These are phyloP conservation scores for Pseudoips prasinana DNA, from an alignment of 2,888 invertebrate species.

Conservation along the genomic window DNA sequence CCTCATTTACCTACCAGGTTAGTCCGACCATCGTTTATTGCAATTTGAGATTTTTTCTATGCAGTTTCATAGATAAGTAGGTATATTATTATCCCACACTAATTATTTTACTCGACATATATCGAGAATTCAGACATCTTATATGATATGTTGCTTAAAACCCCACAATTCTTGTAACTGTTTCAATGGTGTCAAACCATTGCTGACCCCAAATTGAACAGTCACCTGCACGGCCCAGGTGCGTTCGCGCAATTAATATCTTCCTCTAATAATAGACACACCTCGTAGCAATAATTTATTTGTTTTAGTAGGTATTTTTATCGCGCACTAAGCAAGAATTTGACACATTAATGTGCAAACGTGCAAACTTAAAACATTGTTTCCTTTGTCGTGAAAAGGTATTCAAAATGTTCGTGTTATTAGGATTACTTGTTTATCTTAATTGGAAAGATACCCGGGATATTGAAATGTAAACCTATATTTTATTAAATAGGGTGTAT, in stretches of 20 bases:
- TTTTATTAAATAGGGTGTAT: constrained; percentile 38
- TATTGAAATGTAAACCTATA: constrained; percentile 37
- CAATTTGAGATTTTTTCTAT: too few relatives aligned
- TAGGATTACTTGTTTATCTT: constrained; percentile 55
- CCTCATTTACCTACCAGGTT: too few relatives aligned
- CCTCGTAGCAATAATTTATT: constrained; percentile 54
- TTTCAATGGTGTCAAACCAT: constrained; percentile 56
- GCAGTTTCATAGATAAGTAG: too few relatives aligned
- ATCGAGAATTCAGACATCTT: too few relatives aligned
- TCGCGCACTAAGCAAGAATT: constrained; percentile 41
- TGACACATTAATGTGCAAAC: constrained; percentile 40
- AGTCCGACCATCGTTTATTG: too few relatives aligned
- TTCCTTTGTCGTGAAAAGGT: constrained; percentile 51
- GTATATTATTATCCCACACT: too few relatives aligned
- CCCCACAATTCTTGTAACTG: constrained; percentile 47
- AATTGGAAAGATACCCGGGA: constrained; percentile 63
- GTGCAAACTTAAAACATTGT: constrained; percentile 45
- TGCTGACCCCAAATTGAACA: constrained; percentile 70
- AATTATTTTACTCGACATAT: too few relatives aligned
- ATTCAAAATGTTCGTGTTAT: constrained; percentile 43
- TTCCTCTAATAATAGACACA: constrained; percentile 65
- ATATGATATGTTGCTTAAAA: too few relatives aligned
- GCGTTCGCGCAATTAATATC: constrained; percentile 70
- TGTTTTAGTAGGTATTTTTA: constrained; percentile 62
- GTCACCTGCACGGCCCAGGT: constrained; percentile 77